Percentiles rank a stretch among this genome's conserved stretches.
phyloP scores from a whole-genome alignment of 2,797 vertebrate genomes.

The Typhlichthys eigenmanni region DNA sequence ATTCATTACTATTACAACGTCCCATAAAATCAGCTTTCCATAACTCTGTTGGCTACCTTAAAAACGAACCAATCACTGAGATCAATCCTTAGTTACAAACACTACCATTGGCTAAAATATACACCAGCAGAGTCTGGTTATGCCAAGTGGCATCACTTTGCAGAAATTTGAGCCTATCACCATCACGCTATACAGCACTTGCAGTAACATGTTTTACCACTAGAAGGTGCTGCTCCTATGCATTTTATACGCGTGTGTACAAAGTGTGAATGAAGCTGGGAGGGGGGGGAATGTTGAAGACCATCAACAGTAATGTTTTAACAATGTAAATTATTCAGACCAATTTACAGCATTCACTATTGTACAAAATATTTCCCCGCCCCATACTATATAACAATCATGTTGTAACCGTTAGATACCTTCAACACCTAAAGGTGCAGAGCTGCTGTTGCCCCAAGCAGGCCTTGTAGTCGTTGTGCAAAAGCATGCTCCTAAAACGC shows the following conservation, averaged over 20 bases:
- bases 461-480: constrained; percentile 37
- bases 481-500: constrained; percentile 36
- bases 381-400: constrained; percentile 30
- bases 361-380: constrained; percentile 13
- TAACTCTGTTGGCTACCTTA: background rate
- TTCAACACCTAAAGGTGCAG: constrained; percentile 22
- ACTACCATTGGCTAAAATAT: no score
- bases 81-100: no score
- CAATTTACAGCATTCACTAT: constrained; percentile 8
- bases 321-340: constrained; percentile 11
- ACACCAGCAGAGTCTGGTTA: no score
- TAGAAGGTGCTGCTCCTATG: no score
- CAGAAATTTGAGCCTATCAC: no score
- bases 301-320: background rate
- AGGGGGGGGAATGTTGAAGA: constrained; percentile 17
- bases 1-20: constrained; percentile 1
- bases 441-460: constrained; percentile 13
- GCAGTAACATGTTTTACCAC: no score
- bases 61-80: no score
- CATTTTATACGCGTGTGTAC: no score
- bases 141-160: no score
- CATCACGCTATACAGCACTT: no score
- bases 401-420: constrained; percentile 9
- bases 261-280: background rate
- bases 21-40: background rate